Evolutionary conservation across 92 coral and sea anemone genomes (phyloP).

Genomic region (Chrysogorgia sp.): DNA sequence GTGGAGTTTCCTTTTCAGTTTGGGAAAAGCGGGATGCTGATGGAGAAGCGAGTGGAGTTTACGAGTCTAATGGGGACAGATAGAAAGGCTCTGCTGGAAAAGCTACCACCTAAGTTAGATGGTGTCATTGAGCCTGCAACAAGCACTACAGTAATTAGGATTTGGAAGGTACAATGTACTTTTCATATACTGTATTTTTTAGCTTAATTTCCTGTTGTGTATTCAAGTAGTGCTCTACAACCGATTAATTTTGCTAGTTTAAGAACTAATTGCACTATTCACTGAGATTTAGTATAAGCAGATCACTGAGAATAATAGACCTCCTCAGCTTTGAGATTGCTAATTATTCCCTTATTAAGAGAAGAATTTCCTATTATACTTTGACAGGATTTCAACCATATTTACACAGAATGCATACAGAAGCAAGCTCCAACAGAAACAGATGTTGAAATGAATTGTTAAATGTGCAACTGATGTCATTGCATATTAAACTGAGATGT

Average conservation of each 20-base stretch:
- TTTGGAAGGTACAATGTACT: slow-evolving; percentile 64
- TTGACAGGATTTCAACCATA: too few species aligned
- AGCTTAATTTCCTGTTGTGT: neutral
- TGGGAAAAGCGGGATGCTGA: slow-evolving; percentile 74
- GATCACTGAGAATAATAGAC: slow-evolving; percentile 22
- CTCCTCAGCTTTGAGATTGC: slow-evolving; percentile 1
- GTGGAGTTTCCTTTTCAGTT: slow-evolving; percentile 63
- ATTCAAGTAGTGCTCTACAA: neutral
- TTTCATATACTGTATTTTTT: slow-evolving; percentile 5
- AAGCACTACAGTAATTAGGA: slow-evolving; percentile 53
- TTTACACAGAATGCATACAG: slow-evolving; percentile 39
- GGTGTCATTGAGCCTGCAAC: slow-evolving; percentile 60
- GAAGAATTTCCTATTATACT: slow-evolving; percentile 42
- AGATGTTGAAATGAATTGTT: slow-evolving; percentile 45
- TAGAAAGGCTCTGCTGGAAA: slow-evolving; percentile 55
- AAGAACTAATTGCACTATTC: neutral
- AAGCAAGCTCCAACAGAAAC: slow-evolving; percentile 61
- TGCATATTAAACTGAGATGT: too few species aligned
- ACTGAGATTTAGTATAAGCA: slow-evolving; percentile 1
- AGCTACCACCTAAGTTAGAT: slow-evolving; percentile 62
- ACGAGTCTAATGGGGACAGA: slow-evolving; percentile 67
- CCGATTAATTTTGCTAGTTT: neutral
- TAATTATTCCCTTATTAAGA: neutral
- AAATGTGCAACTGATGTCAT: too few species aligned
- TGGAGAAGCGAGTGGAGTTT: slow-evolving; percentile 61